A percentile compares a stretch with the other conserved stretches of the same genome.
Evolutionary conservation across 2,888 invertebrate genomes (phyloP).

Genomic region (Baccha elongata): DNA sequence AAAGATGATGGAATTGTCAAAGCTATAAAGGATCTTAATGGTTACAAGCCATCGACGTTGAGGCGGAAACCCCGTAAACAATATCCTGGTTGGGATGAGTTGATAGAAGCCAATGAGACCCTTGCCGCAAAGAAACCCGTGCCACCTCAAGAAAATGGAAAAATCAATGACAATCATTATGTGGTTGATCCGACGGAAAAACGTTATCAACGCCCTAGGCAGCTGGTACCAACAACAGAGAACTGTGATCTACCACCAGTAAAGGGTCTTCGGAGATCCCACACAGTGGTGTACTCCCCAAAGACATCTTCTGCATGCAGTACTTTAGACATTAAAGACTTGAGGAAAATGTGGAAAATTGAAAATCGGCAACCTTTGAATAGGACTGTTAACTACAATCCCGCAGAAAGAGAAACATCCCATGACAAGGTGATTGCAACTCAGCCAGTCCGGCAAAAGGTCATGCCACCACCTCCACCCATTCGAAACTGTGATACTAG

Average conservation of each 20-base stretch:
- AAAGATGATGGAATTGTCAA: constrained; percentile 81
- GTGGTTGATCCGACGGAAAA: constrained; percentile 79
- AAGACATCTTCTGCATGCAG: constrained; percentile 73
- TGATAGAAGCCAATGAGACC: constrained; percentile 75
- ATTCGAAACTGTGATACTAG: constrained; percentile 78
- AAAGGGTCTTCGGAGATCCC: constrained; percentile 79
- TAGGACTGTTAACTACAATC: constrained; percentile 13
- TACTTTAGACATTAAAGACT: constrained; percentile 76
- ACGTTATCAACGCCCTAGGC: constrained; percentile 78
- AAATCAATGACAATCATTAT: constrained; percentile 76
- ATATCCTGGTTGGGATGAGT: constrained; percentile 85
- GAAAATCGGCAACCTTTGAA: constrained; percentile 55
- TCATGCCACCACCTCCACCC: constrained; percentile 76
- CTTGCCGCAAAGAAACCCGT: constrained; percentile 30
- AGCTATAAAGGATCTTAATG: constrained; percentile 86
- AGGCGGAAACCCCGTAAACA: constrained; percentile 84
- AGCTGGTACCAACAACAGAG: constrained; percentile 77
- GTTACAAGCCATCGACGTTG: constrained; percentile 85
- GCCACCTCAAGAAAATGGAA: background rate
- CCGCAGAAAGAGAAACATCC: constrained; percentile 11
- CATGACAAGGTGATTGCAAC: constrained; percentile 62
- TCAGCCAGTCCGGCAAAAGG: constrained; percentile 63
- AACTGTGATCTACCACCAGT: constrained; percentile 75
- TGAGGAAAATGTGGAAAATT: constrained; percentile 75
- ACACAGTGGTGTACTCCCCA: constrained; percentile 79